These are phyloP conservation scores for Allochrocebus solatus DNA, from an alignment of 2,797 vertebrate genomes.

Conservation along the genomic window DNA sequence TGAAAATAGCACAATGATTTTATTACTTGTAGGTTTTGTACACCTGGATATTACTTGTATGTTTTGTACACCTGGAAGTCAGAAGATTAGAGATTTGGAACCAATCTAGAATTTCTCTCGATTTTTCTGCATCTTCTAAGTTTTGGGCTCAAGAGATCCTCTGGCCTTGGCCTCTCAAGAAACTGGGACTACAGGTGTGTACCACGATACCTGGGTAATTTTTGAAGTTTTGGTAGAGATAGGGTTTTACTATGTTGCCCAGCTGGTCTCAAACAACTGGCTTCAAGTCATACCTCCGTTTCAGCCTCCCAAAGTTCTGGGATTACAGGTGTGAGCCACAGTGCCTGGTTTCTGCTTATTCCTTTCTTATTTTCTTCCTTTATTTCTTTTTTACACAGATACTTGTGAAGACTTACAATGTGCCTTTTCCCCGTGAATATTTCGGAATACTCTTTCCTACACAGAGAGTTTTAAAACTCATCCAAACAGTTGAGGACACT, in stretches of 20 bases:
- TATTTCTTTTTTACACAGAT: not conserved
- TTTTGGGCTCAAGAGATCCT: not conserved
- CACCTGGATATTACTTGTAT: not conserved
- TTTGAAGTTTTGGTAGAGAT: not conserved
- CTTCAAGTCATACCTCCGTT: not conserved
- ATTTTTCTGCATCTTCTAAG: not conserved
- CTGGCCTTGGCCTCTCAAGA: not conserved
- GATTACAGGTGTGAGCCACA: too few species aligned
- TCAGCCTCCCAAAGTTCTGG: too few species aligned
- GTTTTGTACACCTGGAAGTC: not conserved
- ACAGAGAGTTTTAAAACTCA: not conserved
- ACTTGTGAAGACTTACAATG: not conserved
- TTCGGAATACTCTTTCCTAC: not conserved
- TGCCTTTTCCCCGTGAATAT: not conserved
- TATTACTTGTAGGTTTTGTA: not conserved
- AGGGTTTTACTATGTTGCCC: not conserved
- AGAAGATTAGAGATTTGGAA: not conserved
- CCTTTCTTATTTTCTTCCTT: not conserved
- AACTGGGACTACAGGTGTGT: not conserved
- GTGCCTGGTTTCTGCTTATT: not conserved
- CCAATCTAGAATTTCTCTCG: not conserved
- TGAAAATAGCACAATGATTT: not conserved
- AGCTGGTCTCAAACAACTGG: not conserved
- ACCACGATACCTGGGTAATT: not conserved
- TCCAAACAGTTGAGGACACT: not conserved